A percentile compares a stretch with the other conserved stretches of the same genome.
phyloP scores from a whole-genome alignment of 2,797 vertebrate genomes.

The Esox masquinongy region DNA sequence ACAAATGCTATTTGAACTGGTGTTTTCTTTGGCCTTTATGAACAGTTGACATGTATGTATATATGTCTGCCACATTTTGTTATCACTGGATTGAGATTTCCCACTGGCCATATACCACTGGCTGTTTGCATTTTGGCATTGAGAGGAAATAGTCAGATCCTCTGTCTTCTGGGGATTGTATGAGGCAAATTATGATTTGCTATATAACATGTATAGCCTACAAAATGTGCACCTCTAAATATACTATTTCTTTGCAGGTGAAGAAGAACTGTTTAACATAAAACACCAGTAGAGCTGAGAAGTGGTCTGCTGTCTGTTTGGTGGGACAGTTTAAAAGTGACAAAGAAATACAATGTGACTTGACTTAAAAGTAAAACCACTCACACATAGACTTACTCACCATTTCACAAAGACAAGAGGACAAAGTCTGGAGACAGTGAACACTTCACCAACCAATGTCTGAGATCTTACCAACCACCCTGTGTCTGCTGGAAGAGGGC shows the following conservation, averaged over 20 bases:
- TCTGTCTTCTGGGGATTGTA: too few species aligned
- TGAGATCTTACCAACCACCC: conserved; percentile 9
- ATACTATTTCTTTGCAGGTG: neutral
- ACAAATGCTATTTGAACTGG: too few species aligned
- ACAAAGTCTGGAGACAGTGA: neutral
- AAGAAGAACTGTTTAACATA: neutral
- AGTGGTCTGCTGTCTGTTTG: neutral
- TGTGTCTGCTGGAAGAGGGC: neutral
- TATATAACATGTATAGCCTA: neutral
- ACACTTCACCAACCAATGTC: conserved; percentile 17
- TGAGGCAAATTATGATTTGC: too few species aligned
- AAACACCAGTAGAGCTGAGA: neutral
- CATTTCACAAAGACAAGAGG: neutral
- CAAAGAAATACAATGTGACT: neutral
- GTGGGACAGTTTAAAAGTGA: neutral
- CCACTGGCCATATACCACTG: too few species aligned
- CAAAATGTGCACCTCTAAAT: neutral
- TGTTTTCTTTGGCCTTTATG: too few species aligned
- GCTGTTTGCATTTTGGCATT: too few species aligned
- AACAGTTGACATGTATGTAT: too few species aligned
- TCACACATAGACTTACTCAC: neutral
- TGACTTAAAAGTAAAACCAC: neutral
- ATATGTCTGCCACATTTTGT: too few species aligned
- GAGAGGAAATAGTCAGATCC: too few species aligned
- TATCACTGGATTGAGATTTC: too few species aligned